Evolutionary conservation across 2,797 vertebrate species (phyloP).

Genomic region (Tenualosa ilisha): DNA sequence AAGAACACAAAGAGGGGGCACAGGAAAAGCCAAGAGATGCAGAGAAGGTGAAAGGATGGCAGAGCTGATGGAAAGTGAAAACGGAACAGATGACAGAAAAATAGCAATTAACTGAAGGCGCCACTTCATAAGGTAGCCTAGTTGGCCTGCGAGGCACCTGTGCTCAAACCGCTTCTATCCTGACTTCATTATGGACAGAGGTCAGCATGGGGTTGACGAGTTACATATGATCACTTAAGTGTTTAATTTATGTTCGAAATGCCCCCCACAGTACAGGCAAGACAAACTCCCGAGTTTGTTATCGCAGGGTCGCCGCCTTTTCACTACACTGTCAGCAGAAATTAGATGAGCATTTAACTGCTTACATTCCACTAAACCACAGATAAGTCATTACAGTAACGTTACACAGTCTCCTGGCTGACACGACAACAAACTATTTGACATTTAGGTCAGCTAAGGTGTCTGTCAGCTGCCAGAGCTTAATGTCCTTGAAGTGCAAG

Average conservation of each 20-base stretch:
- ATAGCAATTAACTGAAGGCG: not conserved
- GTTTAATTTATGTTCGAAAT: not conserved
- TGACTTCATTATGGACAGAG: not conserved
- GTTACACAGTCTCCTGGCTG: not conserved
- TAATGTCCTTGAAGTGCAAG: not conserved
- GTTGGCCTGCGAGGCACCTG: not conserved
- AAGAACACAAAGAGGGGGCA: not conserved
- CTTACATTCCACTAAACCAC: not conserved
- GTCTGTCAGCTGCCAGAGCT: not conserved
- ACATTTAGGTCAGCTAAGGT: not conserved
- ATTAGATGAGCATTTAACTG: not conserved
- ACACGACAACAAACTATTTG: not conserved
- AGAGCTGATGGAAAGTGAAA: slow-evolving; percentile 15
- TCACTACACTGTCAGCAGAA: not conserved
- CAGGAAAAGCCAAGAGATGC: slow-evolving; percentile 29
- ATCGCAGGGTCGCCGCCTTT: not conserved
- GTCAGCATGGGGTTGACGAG: not conserved
- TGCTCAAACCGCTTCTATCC: not conserved
- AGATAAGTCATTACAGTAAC: not conserved
- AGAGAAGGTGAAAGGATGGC: not conserved
- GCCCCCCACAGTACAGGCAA: not conserved
- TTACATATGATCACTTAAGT: not conserved
- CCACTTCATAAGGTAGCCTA: not conserved
- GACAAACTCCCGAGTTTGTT: not conserved
- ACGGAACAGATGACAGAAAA: slow-evolving; percentile 9